Evolutionary conservation across 30 jellyfish, hydroid and myxozoan species (phyloP), one percentile per base, ranked within the genome.

Genomic region (Cassiopea andromeda): DNA sequence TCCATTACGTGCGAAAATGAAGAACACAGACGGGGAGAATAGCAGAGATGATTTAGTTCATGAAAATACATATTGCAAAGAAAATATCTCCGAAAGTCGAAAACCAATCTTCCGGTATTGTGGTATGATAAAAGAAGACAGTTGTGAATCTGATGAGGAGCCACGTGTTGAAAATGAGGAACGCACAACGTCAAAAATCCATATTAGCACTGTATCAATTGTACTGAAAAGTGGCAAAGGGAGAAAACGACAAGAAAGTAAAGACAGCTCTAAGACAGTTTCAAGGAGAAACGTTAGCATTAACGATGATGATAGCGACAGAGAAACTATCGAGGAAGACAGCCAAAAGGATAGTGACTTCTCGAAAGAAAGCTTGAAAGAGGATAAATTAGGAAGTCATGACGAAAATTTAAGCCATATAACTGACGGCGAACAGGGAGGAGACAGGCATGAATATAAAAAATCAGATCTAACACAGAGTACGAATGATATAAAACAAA

Each of bases 141-240:
- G 89, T 81, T 82, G 49, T 19, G 94, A 87, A 44, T 77, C 58
- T 59, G 94, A 87, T 43, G 90, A 77, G 47, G 17, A 54, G 15
- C 47, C 74, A 0, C 49, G 5, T 38, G 43, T 38, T 2, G 69
- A 54, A 13, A 38, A 46, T 12, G 87, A 73, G 8, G 82, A 87
- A 54, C 44, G 43, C 14, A 17, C 60, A 12, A 16, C 69, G 17
- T 46, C 85, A 1, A 77, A 77, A 50, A 67, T 81, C 49, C 88
- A 77, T 27, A 76, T 87, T 67, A 87, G 94, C 48, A 61, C 94
- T 8, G 94, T 87, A 2, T 71, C 74, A 38, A 87, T 87, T 59
- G 83, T 71, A 10, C 54, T 87, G 44, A 69, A 80, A 60, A 77
- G 79, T 1, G 49, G 80, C 78, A 75, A 61, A 47, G 84, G 75